Evolutionary conservation across 2,888 invertebrate species (phyloP).

Genomic region (Thelaira solivaga): DNA sequence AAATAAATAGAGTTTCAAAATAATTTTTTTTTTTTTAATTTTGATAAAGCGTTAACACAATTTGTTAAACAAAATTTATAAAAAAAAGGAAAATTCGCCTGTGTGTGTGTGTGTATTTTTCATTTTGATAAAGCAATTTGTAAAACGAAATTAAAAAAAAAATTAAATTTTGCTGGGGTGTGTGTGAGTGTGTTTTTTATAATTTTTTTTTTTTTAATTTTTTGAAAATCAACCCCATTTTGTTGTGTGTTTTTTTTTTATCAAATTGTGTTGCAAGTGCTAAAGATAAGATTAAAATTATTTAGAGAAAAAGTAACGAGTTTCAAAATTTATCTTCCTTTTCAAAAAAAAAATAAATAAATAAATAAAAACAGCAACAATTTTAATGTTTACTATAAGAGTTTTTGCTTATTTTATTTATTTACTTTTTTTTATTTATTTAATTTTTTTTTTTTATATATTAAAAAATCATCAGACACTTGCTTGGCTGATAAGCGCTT

Average conservation of each 20-base stretch:
- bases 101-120: not conserved
- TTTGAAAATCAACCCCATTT: constrained; percentile 33
- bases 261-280: constrained; percentile 30
- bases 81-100: not conserved
- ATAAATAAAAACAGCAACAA: not conserved
- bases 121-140: constrained; percentile 18
- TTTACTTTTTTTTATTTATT: not conserved
- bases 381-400: not conserved
- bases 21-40: not conserved
- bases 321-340: constrained; percentile 3
- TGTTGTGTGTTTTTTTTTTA: constrained; percentile 17
- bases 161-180: too few species aligned
- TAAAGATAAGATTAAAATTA: constrained; percentile 47
- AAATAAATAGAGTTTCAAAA: constrained; percentile 21
- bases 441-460: not conserved
- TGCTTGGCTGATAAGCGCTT: constrained; percentile 54
- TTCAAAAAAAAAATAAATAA: constrained; percentile 6
- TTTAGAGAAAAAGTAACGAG: constrained; percentile 12
- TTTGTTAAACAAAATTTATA: constrained; percentile 21
- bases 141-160: constrained; percentile 11
- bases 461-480: constrained; percentile 47
- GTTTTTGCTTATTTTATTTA: not conserved
- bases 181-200: not conserved
- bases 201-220: not conserved
- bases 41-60: constrained; percentile 11